These are phyloP conservation scores for Thyatira batis DNA, from an alignment of 2,888 invertebrate species.

Conservation along the genomic window DNA sequence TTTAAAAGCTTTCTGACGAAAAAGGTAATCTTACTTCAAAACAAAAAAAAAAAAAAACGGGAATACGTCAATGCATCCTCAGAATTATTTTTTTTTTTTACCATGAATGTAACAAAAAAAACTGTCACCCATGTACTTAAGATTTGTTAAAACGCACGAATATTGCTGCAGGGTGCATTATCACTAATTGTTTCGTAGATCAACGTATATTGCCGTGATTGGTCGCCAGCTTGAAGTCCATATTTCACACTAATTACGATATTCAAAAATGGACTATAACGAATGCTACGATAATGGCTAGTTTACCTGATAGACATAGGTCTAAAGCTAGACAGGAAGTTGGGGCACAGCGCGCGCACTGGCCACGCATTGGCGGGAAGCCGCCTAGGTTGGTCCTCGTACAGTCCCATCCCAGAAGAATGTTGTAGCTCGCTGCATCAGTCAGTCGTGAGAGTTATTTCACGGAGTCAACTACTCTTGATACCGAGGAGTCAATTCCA, in stretches of 20 bases:
- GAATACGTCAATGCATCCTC: too few species aligned
- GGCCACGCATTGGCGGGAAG: conserved; percentile 10
- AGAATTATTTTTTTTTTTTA: too few species aligned
- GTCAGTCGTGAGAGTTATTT: too few species aligned
- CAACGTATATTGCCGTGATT: background rate
- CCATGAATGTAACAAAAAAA: too few species aligned
- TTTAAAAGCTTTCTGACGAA: too few species aligned
- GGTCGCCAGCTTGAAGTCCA: background rate
- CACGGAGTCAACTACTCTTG: too few species aligned
- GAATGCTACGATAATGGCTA: background rate
- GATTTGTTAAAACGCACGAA: background rate
- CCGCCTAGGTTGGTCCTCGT: conserved; percentile 1
- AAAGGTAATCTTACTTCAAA: too few species aligned
- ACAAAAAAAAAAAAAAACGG: too few species aligned
- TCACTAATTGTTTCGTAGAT: background rate
- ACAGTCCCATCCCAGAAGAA: background rate
- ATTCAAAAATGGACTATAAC: background rate
- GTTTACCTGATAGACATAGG: background rate
- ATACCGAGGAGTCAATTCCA: too few species aligned
- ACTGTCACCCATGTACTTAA: too few species aligned
- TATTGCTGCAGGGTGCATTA: background rate
- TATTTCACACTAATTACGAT: background rate
- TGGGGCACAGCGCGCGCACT: conserved; percentile 12
- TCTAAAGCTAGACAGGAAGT: background rate
- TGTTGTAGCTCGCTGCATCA: background rate